Conservation (phyloP, 2,888 invertebrate genomes). For the Drosophila pullipes region DNA sequence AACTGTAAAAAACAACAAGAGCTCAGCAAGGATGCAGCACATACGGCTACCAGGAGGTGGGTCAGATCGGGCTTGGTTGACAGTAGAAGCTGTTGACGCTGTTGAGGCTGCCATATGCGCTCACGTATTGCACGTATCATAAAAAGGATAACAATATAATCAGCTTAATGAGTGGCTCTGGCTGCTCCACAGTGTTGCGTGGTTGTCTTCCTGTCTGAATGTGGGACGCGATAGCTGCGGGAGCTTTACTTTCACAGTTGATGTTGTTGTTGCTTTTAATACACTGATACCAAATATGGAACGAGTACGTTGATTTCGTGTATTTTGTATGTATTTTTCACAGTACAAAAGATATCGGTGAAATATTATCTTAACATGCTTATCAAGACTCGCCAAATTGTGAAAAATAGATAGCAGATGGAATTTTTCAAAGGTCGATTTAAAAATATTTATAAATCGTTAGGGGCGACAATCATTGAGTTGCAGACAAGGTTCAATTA, state of each 20-base stretch:
- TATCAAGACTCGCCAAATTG: neutral
- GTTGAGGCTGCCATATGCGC: conserved; percentile 65
- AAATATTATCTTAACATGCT: neutral
- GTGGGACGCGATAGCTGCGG: conserved; percentile 59
- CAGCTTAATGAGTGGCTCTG: conserved; percentile 83
- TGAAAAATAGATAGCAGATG: neutral
- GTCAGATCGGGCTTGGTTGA: neutral
- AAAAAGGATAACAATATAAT: conserved; percentile 84
- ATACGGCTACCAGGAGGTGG: neutral
- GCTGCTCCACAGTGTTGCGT: conserved; percentile 41
- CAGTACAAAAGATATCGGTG: neutral
- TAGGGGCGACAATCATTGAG: neutral
- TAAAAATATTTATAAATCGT: neutral
- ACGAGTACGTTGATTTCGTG: too few species aligned
- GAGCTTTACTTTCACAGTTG: conserved; percentile 70
- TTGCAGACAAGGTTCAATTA: neutral
- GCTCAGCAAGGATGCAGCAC: conserved; percentile 18
- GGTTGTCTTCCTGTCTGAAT: conserved; percentile 18
- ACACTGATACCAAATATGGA: neutral
- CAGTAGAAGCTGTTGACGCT: conserved; percentile 52
- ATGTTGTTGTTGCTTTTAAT: conserved; percentile 16
- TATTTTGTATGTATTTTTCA: too few species aligned
- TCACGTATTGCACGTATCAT: conserved; percentile 81
- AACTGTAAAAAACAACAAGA: conserved; percentile 51
- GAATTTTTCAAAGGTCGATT: neutral